phyloP scores from a whole-genome alignment of 2,888 invertebrate genomes.

The Halocaridina rubra region DNA sequence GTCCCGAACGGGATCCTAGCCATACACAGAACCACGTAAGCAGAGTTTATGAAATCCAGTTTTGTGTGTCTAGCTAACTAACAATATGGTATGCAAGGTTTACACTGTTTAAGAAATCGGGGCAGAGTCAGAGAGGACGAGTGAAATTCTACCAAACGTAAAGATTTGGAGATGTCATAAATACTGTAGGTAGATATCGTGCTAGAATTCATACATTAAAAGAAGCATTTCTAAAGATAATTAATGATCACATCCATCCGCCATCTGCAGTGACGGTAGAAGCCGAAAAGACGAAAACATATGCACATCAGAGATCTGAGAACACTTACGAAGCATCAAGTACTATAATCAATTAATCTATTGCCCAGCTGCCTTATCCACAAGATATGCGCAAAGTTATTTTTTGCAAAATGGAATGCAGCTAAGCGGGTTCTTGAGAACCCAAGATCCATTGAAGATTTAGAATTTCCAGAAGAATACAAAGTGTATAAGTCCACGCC shows the following conservation, averaged over 20 bases:
- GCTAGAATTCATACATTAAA: not conserved
- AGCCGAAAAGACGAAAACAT: not conserved
- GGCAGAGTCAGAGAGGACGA: too few relatives aligned
- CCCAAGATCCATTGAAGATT: not conserved
- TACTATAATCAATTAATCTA: not conserved
- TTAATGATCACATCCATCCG: not conserved
- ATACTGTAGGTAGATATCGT: not conserved
- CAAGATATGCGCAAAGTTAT: not conserved
- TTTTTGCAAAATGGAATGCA: not conserved
- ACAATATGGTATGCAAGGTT: too few relatives aligned
- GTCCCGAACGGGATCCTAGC: too few relatives aligned
- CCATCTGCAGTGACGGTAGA: not conserved
- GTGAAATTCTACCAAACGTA: not conserved
- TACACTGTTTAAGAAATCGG: too few relatives aligned
- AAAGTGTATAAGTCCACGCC: not conserved
- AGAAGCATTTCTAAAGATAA: not conserved
- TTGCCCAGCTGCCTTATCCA: not conserved
- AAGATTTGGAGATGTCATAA: not conserved
- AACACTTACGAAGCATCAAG: not conserved
- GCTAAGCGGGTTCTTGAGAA: not conserved
- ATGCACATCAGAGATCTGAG: not conserved
- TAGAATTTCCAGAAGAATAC: not conserved
- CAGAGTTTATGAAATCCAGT: too few relatives aligned
- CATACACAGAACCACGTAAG: too few relatives aligned
- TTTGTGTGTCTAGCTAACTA: too few relatives aligned